phyloP scores from a whole-genome alignment of 1,140 invertebrate species.

The Micrasema longulum region DNA sequence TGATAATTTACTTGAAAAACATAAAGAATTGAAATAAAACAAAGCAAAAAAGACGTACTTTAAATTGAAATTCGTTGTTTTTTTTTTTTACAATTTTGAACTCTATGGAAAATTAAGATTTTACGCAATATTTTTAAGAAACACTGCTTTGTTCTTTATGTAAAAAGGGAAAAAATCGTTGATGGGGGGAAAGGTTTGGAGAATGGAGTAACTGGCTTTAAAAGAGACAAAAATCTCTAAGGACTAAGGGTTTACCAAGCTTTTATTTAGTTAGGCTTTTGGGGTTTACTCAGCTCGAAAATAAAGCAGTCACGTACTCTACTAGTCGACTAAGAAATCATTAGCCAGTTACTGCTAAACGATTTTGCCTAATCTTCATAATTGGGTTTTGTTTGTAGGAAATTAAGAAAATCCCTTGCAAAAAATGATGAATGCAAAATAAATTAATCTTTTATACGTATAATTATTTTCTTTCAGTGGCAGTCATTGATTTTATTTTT shows the following conservation, averaged over 20 bases:
- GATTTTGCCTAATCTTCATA: constrained; percentile 14
- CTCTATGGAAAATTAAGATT: no score
- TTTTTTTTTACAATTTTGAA: no score
- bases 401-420: background rate
- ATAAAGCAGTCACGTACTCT: constrained; percentile 20
- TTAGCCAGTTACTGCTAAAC: constrained; percentile 14
- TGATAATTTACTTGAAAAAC: no score
- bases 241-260: constrained; percentile 23
- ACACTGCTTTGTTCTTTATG: constrained; percentile 1
- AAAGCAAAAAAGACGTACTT: no score
- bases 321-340: constrained; percentile 5
- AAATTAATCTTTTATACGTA: no score
- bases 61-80: no score
- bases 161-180: background rate
- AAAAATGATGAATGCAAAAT: background rate
- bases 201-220: constrained; percentile 26
- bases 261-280: constrained; percentile 25
- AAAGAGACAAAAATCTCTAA: constrained; percentile 30
- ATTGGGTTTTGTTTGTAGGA: constrained; percentile 17
- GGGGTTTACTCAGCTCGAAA: constrained; percentile 11
- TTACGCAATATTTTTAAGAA: no score
- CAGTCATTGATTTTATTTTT: no score
- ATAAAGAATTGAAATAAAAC: no score
- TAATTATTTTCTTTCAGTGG: no score
- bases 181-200: constrained; percentile 5